These are phyloP conservation scores for Fopius arisanus DNA, from an alignment of 1,140 invertebrate genomes.

Conservation along the genomic window DNA sequence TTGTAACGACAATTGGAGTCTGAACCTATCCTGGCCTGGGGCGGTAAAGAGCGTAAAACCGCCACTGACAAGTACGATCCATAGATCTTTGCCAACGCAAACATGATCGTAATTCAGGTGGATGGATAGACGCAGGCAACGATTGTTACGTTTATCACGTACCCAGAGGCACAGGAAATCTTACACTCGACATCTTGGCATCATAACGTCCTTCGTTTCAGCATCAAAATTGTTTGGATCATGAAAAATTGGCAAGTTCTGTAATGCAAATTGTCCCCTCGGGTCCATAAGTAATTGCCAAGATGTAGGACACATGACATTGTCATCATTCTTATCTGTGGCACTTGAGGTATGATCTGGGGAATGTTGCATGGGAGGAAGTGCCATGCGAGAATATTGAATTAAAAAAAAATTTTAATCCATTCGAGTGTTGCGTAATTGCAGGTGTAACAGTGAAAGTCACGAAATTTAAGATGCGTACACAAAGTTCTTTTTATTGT, in stretches of 20 bases:
- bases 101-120: slow-evolving; percentile 34
- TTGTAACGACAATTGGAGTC: slow-evolving; percentile 11
- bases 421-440: neutral
- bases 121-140: slow-evolving; percentile 31
- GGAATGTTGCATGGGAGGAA: neutral
- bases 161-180: slow-evolving; percentile 12
- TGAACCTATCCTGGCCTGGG: neutral
- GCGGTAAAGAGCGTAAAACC: neutral
- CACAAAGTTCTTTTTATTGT: slow-evolving; percentile 1
- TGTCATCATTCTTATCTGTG: neutral
- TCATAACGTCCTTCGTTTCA: slow-evolving; percentile 12
- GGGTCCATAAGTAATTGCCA: slow-evolving; percentile 4
- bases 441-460: slow-evolving; percentile 11
- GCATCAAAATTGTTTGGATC: neutral
- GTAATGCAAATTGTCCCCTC: slow-evolving; percentile 1
- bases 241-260: neutral
- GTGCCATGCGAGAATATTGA: neutral
- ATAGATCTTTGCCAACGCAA: slow-evolving; percentile 32
- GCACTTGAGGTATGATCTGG: neutral
- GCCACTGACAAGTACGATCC: slow-evolving; percentile 10
- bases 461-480: slow-evolving; percentile 16
- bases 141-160: slow-evolving; percentile 27
- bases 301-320: slow-evolving; percentile 2
- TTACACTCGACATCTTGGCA: slow-evolving; percentile 15
- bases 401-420: neutral